Evolutionary conservation across 92 coral and sea anemone species (phyloP).

Genomic region (Muricea muricata): DNA sequence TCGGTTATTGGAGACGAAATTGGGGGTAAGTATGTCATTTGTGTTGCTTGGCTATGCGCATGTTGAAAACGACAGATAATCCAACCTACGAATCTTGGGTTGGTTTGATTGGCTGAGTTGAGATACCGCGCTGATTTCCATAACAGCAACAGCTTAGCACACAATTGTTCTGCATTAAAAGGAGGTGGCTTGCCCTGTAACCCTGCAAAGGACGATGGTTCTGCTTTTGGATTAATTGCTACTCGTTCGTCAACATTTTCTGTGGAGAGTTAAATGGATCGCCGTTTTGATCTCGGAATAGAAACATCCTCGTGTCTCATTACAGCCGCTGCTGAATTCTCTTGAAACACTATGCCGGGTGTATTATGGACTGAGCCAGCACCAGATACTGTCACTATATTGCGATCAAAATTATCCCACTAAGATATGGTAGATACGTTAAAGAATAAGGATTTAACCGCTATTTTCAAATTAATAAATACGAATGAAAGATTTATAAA

Average conservation of each 20-base stretch:
- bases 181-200: not conserved
- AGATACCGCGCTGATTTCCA: conserved; percentile 27
- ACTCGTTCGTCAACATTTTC: not conserved
- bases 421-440: conserved; percentile 21
- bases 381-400: conserved; percentile 29
- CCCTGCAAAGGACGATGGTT: conserved; percentile 17
- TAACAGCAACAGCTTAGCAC: conserved; percentile 10
- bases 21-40: conserved; percentile 33
- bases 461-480: too few relatives aligned
- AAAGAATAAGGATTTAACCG: not conserved
- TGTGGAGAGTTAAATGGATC: not conserved
- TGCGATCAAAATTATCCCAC: conserved; percentile 34
- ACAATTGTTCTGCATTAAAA: not conserved
- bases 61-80: not conserved
- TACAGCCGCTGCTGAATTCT: conserved; percentile 12
- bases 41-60: conserved; percentile 6
- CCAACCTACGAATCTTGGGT: conserved; percentile 30
- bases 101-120: conserved; percentile 18
- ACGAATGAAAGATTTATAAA: too few relatives aligned
- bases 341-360: conserved; percentile 23
- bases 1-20: conserved; percentile 24
- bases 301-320: not conserved
- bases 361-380: conserved; percentile 24
- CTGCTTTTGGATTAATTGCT: conserved; percentile 16
- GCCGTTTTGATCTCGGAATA: conserved; percentile 10